Evolutionary conservation across 2,113 vertebrate species (phyloP).

Genomic region (Siniperca chuatsi): DNA sequence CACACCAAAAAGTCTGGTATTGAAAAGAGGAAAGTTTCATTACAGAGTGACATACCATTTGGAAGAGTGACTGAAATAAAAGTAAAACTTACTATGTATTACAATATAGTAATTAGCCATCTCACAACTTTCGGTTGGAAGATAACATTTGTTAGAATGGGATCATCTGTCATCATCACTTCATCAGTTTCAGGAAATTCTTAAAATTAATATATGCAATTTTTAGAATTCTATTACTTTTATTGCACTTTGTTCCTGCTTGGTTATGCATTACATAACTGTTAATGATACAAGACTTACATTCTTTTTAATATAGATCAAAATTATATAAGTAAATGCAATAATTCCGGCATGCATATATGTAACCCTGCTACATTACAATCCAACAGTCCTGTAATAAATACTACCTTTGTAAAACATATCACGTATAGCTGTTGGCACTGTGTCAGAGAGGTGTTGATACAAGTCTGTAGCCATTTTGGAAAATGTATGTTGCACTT

Average conservation of each 20-base stretch:
- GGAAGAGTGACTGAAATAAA: constrained; percentile 32
- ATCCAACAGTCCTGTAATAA: background rate
- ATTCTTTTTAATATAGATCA: constrained; percentile 13
- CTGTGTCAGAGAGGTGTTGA: background rate
- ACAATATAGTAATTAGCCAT: constrained; percentile 32
- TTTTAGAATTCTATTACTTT: background rate
- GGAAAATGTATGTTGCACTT: background rate
- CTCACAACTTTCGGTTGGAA: constrained; percentile 17
- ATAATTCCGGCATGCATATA: background rate
- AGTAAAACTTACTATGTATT: constrained; percentile 17
- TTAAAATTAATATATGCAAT: constrained; percentile 14
- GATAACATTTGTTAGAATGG: constrained; percentile 36
- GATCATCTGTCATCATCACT: constrained; percentile 29
- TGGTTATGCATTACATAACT: background rate
- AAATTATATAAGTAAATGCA: constrained; percentile 3
- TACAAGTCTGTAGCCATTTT: background rate
- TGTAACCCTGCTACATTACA: background rate
- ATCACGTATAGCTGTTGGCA: background rate
- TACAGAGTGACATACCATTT: constrained; percentile 43
- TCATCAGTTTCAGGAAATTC: constrained; percentile 14
- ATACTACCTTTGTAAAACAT: background rate
- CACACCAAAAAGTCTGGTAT: constrained; percentile 51
- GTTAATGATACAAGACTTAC: constrained; percentile 4
- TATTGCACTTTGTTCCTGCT: constrained; percentile 12
- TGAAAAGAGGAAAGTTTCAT: constrained; percentile 57